Evolutionary conservation across 2,113 vertebrate genomes (phyloP), one percentile per base, ranked within the genome.

Genomic region (Vombatus ursinus): DNA sequence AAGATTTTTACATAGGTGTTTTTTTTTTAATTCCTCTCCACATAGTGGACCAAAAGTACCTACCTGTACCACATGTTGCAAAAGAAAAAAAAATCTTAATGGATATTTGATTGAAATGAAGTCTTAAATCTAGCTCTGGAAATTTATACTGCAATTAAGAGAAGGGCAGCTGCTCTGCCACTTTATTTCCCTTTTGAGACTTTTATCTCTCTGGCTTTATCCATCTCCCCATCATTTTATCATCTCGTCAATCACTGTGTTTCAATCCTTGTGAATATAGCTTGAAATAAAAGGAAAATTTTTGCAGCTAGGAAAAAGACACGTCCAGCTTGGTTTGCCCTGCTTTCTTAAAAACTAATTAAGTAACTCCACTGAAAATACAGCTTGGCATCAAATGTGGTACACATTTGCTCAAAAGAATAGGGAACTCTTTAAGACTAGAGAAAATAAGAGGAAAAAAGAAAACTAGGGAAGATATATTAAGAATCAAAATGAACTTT

Each of bases 61-160:
- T 26, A 51, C 0, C 19, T 97, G 3, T 0, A 0, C 49, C 51
- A 24, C 94, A 0, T 2, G 16, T 90, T 51, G 95, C 95, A 94
- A 97, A 96, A 95, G 23, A n/a, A 77, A 77, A n/a, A 68, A 31
- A 90, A 84, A 92, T 0, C 0, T 2, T 22, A 47, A 19, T 93
- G 93, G 1, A 0, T 91, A 10, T 96, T 95, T 95, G 94, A n/a
- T 96, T 97, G 91, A 98, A 97, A 98, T 97, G 90, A 98, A 98
- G 97, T 92, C 96, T 97, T 96, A 96, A 92, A 97, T 97, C 51
- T 92, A 94, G 28, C 96, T 97, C 57, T 91, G 97, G 25, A 98
- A 98, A 98, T 98, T 96, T 97, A 98, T 98, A 97, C 96, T 98
- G 98, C 97, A 98, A 95, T 98, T 98, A 98, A 98, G 97, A 98